These are phyloP conservation scores for human DNA, from an alignment of 2,113 vertebrate species.

Conservation along the genomic window GRCh38 chr1:229004001-229004500, in stretches of 20 bases:
- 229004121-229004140: fast-evolving
- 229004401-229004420: background rate
- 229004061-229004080: fast-evolving
- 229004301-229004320: background rate
- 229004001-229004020: background rate
- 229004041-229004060: fast-evolving
- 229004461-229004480: background rate
- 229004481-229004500: background rate
- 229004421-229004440: constrained; percentile 16
- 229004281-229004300: background rate
- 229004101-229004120: fast-evolving
- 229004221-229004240: fast-evolving
- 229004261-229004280: background rate
- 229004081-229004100: background rate
- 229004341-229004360: constrained; percentile 12
- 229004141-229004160: background rate
- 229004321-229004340: background rate
- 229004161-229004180: fast-evolving
- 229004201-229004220: background rate
- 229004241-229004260: background rate
- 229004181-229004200: background rate
- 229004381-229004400: background rate
- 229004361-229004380: background rate
- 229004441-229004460: background rate
- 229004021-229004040: fast-evolving